phyloP scores from a whole-genome alignment of 2,113 vertebrate genomes.

The Elachura formosa region DNA sequence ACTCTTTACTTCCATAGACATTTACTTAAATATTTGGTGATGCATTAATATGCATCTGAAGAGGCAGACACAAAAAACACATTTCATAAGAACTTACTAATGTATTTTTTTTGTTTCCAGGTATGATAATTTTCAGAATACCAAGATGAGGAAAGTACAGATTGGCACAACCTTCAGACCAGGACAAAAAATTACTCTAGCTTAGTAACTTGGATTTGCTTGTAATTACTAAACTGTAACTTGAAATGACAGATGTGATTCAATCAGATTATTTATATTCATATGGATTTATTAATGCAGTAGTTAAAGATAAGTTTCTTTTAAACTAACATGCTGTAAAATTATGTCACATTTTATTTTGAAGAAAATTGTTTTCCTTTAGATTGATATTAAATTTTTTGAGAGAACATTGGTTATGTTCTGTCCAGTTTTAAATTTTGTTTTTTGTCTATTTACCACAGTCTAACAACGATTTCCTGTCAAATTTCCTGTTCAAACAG shows the following conservation, averaged over 20 bases:
- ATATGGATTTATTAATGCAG: constrained; percentile 25
- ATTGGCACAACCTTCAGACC: constrained; percentile 70
- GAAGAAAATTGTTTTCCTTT: constrained; percentile 31
- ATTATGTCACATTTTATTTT: constrained; percentile 58
- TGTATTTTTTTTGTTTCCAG: constrained; percentile 63
- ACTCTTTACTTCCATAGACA: background rate
- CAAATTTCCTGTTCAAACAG: background rate
- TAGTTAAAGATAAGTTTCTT: constrained; percentile 35
- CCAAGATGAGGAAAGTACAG: constrained; percentile 73
- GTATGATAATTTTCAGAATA: constrained; percentile 83
- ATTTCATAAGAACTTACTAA: background rate
- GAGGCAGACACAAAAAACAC: background rate
- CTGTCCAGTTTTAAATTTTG: background rate
- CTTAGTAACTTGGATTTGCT: constrained; percentile 63
- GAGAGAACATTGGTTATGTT: background rate
- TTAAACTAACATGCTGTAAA: constrained; percentile 33
- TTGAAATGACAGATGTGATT: background rate
- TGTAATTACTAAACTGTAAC: background rate
- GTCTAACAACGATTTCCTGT: background rate
- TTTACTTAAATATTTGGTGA: background rate
- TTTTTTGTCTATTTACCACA: background rate
- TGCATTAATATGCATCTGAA: background rate
- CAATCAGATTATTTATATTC: constrained; percentile 53
- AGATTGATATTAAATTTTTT: constrained; percentile 57
- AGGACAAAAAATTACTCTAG: constrained; percentile 90